Percentiles rank a stretch among this genome's conserved stretches.
phyloP scores from a whole-genome alignment of 2,888 invertebrate species.

The Melieria omissa region DNA sequence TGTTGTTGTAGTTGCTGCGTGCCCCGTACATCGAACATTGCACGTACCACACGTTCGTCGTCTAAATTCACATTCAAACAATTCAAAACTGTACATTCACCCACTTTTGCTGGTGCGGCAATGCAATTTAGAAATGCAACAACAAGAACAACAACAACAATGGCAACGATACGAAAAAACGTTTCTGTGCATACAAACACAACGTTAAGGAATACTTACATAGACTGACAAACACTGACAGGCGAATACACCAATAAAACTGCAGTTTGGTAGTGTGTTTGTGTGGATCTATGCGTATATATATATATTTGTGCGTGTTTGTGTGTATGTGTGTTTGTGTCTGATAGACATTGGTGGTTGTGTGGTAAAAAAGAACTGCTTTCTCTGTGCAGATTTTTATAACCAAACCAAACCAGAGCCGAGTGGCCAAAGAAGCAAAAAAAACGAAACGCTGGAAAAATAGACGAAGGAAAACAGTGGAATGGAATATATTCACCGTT shows the following conservation, averaged over 20 bases:
- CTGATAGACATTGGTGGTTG: constrained; percentile 38
- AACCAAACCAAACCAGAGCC: constrained; percentile 8
- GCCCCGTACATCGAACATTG: background rate
- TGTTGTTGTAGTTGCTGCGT: too few species aligned
- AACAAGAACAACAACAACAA: constrained; percentile 44
- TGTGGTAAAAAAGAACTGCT: constrained; percentile 28
- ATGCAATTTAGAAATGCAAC: constrained; percentile 40
- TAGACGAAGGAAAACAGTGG: constrained; percentile 42
- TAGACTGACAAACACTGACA: too few species aligned
- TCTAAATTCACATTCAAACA: constrained; percentile 19
- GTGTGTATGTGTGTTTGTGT: constrained; percentile 16
- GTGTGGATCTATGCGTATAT: constrained; percentile 46
- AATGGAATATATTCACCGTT: constrained; percentile 41
- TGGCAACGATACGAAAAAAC: constrained; percentile 39
- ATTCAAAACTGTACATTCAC: constrained; percentile 66
- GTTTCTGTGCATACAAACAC: constrained; percentile 34
- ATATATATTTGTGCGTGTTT: constrained; percentile 33
- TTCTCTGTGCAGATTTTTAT: constrained; percentile 30
- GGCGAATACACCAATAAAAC: too few species aligned
- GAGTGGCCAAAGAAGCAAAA: constrained; percentile 22
- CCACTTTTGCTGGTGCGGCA: constrained; percentile 56
- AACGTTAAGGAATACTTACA: constrained; percentile 5
- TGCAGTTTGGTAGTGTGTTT: constrained; percentile 44
- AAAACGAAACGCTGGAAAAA: constrained; percentile 36
- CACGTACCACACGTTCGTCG: background rate